These are phyloP conservation scores for Thalpophila matura DNA, from an alignment of 2,888 invertebrate species.

Conservation along the genomic window DNA sequence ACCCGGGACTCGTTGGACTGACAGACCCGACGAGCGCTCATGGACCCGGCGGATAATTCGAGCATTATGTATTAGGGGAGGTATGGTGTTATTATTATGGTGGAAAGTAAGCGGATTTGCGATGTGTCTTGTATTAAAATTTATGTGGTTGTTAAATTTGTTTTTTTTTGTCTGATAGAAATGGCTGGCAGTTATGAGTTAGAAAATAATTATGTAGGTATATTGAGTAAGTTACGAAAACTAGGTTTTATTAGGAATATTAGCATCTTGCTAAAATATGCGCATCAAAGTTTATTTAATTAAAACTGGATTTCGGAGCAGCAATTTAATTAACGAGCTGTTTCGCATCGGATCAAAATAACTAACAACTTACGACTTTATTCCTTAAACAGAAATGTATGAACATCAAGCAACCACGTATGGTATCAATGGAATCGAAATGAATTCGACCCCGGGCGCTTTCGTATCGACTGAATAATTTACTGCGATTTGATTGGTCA, in stretches of 20 bases:
- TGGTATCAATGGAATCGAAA: slow-evolving; percentile 62
- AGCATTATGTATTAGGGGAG: slow-evolving; percentile 64
- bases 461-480: slow-evolving; percentile 82
- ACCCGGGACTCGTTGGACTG: slow-evolving; percentile 55
- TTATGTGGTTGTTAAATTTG: slow-evolving; percentile 1
- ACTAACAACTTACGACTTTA: slow-evolving; percentile 14
- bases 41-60: slow-evolving; percentile 66
- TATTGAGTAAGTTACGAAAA: no score
- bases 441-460: slow-evolving; percentile 69
- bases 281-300: neutral
- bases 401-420: slow-evolving; percentile 35
- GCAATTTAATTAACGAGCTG: slow-evolving; percentile 8
- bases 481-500: slow-evolving; percentile 87
- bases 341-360: slow-evolving; percentile 3
- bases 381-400: slow-evolving; percentile 41
- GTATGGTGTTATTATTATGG: slow-evolving; percentile 54
- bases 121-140: slow-evolving; percentile 9
- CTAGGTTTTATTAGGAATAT: neutral
- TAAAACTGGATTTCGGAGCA: neutral
- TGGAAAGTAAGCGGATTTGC: slow-evolving; percentile 51
- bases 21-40: slow-evolving; percentile 26
- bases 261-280: neutral
- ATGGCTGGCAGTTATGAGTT: neutral
- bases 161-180: neutral
- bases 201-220: no score